Evolutionary conservation across 2,888 invertebrate species (phyloP).

Genomic region (Aphodius granarius): DNA sequence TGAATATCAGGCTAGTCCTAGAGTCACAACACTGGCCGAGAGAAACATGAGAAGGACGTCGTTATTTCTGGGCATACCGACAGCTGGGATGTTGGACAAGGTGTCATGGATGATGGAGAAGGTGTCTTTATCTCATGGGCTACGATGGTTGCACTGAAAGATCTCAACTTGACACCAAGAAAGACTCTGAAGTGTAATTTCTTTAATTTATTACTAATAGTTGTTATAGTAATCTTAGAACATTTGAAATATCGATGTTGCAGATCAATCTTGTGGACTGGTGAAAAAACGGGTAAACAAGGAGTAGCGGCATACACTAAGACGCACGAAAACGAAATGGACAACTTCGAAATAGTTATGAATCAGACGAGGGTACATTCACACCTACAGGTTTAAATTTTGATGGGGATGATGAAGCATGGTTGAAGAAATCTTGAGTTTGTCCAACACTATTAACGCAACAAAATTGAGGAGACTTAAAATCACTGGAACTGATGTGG

Average conservation of each 20-base stretch:
- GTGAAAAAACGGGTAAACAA: constrained; percentile 72
- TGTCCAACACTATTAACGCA: constrained; percentile 70
- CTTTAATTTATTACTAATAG: too few relatives aligned
- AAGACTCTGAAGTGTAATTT: constrained; percentile 71
- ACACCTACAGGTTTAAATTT: constrained; percentile 72
- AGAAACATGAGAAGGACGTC: constrained; percentile 60
- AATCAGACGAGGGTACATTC: constrained; percentile 83
- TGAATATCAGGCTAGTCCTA: constrained; percentile 67
- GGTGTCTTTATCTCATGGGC: constrained; percentile 81
- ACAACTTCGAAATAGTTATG: constrained; percentile 76
- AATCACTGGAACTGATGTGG: constrained; percentile 71
- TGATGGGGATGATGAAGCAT: constrained; percentile 64
- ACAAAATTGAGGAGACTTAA: constrained; percentile 58
- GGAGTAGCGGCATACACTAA: constrained; percentile 69
- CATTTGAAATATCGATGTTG: too few relatives aligned
- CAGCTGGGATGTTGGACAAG: constrained; percentile 86
- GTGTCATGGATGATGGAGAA: constrained; percentile 86
- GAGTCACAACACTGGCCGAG: constrained; percentile 65
- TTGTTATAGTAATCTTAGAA: too few relatives aligned
- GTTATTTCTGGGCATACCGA: constrained; percentile 83
- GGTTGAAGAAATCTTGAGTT: constrained; percentile 67
- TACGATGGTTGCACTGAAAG: constrained; percentile 67
- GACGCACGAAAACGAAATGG: constrained; percentile 59
- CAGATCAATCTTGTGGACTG: constrained; percentile 78
- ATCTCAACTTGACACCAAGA: constrained; percentile 65